Percentiles rank a stretch among this genome's conserved stretches.
Evolutionary conservation across 2,113 vertebrate species (phyloP).

Genomic region (Cichladusa arquata): DNA sequence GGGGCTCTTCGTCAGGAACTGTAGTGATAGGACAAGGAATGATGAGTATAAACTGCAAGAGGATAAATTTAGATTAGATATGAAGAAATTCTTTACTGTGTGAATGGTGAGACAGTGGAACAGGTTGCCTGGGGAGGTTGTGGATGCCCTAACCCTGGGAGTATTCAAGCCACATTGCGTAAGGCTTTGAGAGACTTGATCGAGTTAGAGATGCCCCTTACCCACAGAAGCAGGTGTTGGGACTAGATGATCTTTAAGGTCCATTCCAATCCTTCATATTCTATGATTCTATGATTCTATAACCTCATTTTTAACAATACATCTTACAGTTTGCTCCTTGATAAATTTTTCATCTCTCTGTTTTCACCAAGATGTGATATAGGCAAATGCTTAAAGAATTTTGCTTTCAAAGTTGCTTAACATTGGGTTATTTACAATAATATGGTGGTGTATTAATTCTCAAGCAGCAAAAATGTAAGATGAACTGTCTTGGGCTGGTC

Average conservation of each 20-base stretch:
- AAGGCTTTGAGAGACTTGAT: not conserved
- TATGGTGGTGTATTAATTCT: not conserved
- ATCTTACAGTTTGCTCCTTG: not conserved
- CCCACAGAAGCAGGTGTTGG: not conserved
- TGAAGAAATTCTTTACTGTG: not conserved
- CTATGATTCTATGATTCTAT: not conserved
- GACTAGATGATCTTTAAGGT: not conserved
- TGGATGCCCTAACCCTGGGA: not conserved
- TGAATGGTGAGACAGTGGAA: not conserved
- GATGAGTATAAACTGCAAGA: not conserved
- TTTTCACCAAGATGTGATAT: not conserved
- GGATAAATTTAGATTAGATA: not conserved
- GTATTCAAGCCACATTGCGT: rapidly evolving
- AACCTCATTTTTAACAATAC: not conserved
- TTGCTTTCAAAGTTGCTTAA: not conserved
- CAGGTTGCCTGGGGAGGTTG: not conserved
- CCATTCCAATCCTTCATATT: not conserved
- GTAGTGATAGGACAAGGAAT: not conserved
- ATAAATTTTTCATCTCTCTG: not conserved
- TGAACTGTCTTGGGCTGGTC: not conserved
- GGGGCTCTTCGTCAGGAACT: not conserved
- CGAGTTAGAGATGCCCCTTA: not conserved
- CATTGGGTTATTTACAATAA: not conserved
- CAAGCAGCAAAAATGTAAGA: not conserved
- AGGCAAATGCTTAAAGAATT: not conserved